Base-by-base conservation (phyloP, 1,140 invertebrate species). In the Nomia melanderi region DNA sequence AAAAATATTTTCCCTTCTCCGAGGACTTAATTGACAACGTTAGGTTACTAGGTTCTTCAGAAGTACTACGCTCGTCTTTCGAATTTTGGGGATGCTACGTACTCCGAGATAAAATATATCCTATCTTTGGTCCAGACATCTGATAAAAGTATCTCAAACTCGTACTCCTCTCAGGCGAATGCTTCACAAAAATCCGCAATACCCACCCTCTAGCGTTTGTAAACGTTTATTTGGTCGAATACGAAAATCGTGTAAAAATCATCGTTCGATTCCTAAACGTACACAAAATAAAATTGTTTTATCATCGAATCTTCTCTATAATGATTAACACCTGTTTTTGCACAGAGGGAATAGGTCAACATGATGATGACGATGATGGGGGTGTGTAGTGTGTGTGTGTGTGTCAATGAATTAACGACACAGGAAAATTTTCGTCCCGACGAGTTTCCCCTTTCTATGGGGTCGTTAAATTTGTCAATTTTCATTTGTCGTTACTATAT, bases 21-120 rank as follows among this genome's bases (percentile, higher is more conserved):
- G 17, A 33, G n/a, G 17, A 50, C 53, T 69, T 76, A 76, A 76
- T 76, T 76, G 73, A 76, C 73, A 7, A 59, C 69, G 11, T n/a
- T 59, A 50, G 69, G 59, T 69, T n/a, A 4, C 53, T 76, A 60
- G 39, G 54, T 59, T 54, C 36, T n/a, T 20, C 54, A 41, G 54
- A 41, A 33, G 56, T 56, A 56, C 72, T 41, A 44, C 65, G 47
- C 1, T 41, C 41, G 12, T 33, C 8, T 25, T 23, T 17, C n/a
- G 17, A 59, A 71, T 36, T 53, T 44, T 53, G 59, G 8, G 27
- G 39, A 53, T 20, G 36, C 47, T 67, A 75, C n/a, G n/a, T n/a
- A n/a, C n/a, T 59, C 31, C 20, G 17, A 76, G 29, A 29, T 47
- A 76, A 76, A 76, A 69, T 69, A 76, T 76, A 76, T 1, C 47